These are phyloP conservation scores for Entomobrya multifasciata DNA, from an alignment of 2,888 invertebrate species.

Conservation along the genomic window DNA sequence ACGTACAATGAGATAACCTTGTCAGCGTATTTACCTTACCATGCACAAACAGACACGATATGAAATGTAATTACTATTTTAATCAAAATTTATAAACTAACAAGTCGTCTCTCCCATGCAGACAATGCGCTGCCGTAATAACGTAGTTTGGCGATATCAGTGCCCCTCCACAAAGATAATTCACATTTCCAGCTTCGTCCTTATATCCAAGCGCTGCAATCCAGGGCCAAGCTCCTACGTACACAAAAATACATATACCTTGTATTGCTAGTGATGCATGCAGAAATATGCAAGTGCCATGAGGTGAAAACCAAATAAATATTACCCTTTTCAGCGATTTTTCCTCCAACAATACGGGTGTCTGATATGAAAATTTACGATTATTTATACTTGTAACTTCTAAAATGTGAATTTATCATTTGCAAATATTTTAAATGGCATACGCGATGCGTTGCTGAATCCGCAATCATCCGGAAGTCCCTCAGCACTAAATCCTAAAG, in stretches of 20 bases:
- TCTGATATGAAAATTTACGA: no score
- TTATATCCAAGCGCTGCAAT: slow-evolving; percentile 88
- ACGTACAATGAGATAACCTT: neutral
- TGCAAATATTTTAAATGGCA: neutral
- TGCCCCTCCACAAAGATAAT: slow-evolving; percentile 86
- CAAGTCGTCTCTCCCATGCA: slow-evolving; percentile 84
- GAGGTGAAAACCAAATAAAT: neutral
- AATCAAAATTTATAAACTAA: slow-evolving; percentile 81
- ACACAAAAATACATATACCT: neutral
- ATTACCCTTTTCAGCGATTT: slow-evolving; percentile 73
- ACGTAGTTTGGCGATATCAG: slow-evolving; percentile 87
- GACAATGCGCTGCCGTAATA: slow-evolving; percentile 90
- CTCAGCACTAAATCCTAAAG: slow-evolving; percentile 46
- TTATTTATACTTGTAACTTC: no score
- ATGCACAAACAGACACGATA: no score
- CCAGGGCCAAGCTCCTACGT: slow-evolving; percentile 90
- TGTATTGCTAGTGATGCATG: neutral
- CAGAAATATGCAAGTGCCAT: neutral
- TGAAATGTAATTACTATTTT: neutral
- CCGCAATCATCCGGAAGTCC: slow-evolving; percentile 84
- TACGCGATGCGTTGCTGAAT: slow-evolving; percentile 83
- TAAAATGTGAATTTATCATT: neutral
- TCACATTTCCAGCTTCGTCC: slow-evolving; percentile 79
- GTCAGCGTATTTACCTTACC: no score
- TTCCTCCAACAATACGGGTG: slow-evolving; percentile 77